Evolutionary conservation across 2,113 vertebrate genomes (phyloP).

Genomic region (Chaetodon auriga): DNA sequence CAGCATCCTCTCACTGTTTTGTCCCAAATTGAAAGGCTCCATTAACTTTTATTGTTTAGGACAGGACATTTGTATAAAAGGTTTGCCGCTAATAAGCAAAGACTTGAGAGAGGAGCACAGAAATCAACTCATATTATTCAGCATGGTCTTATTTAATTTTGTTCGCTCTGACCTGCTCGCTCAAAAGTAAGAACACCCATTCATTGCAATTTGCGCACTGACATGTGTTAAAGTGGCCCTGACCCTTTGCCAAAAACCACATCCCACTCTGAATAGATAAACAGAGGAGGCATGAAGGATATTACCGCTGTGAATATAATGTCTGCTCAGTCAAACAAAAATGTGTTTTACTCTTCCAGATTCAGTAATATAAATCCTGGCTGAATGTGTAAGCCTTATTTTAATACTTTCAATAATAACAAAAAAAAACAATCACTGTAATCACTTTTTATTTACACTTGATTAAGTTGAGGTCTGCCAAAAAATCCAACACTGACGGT

Average conservation of each 20-base stretch:
- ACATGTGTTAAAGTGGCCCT: conserved; percentile 14
- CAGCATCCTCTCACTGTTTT: background rate
- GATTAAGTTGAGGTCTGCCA: background rate
- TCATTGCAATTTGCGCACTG: conserved; percentile 19
- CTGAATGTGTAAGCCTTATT: background rate
- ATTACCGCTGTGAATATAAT: conserved; percentile 7
- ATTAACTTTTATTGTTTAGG: conserved; percentile 13
- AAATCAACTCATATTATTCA: conserved; percentile 23
- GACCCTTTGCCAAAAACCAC: conserved; percentile 33
- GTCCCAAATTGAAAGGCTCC: conserved; percentile 32
- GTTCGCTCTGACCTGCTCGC: background rate
- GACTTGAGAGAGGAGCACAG: conserved; percentile 18
- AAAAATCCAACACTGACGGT: conserved; percentile 10
- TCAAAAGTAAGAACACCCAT: conserved; percentile 19
- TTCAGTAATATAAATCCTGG: background rate
- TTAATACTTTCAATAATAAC: background rate
- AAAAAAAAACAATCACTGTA: background rate
- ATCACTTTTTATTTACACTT: conserved; percentile 13
- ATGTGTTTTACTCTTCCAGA: background rate
- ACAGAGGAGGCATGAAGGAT: conserved; percentile 10
- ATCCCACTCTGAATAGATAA: conserved; percentile 21
- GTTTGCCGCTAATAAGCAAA: conserved; percentile 22
- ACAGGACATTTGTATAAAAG: conserved; percentile 4
- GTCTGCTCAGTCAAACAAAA: conserved; percentile 8
- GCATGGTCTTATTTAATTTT: conserved; percentile 22